Conservation (phyloP, 1,140 invertebrate species). For the Neuroterus valhalla region DNA sequence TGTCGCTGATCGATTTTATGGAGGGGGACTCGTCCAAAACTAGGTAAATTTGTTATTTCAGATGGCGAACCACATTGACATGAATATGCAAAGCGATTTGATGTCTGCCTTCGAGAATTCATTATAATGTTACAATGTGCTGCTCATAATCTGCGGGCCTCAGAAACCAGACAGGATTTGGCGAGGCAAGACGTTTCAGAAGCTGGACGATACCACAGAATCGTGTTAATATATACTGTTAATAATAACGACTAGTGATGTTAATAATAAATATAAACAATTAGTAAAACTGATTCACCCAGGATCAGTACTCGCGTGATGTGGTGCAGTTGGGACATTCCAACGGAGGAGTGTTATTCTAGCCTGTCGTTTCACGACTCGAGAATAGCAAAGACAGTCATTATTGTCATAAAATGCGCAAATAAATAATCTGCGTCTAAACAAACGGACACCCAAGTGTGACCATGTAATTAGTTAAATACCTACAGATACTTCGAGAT, state of each 20-base stretch:
- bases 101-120: slow-evolving; percentile 98
- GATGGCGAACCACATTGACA: slow-evolving; percentile 97
- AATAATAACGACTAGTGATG: slow-evolving; percentile 35
- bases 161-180: slow-evolving; percentile 59
- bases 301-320: slow-evolving; percentile 33
- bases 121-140: slow-evolving; percentile 79
- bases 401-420: slow-evolving; percentile 40
- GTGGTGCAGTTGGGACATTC: slow-evolving; percentile 59
- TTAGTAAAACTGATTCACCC: slow-evolving; percentile 23
- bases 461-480: slow-evolving; percentile 70
- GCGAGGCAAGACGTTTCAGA: slow-evolving; percentile 52
- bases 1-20: slow-evolving; percentile 1
- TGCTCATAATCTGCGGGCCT: slow-evolving; percentile 53
- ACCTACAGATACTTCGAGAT: slow-evolving; percentile 58
- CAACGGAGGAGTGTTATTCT: slow-evolving; percentile 44
- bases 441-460: slow-evolving; percentile 67
- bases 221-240: slow-evolving; percentile 46
- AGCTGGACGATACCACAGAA: slow-evolving; percentile 43
- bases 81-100: slow-evolving; percentile 98
- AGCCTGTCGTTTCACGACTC: slow-evolving; percentile 15
- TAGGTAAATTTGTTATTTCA: slow-evolving; percentile 77
- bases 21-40: slow-evolving; percentile 56
- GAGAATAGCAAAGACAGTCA: slow-evolving; percentile 34
- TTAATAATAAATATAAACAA: slow-evolving; percentile 38
- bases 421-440: slow-evolving; percentile 48